phyloP scores from a whole-genome alignment of 2,113 vertebrate species.

The Chrysemys picta region DNA sequence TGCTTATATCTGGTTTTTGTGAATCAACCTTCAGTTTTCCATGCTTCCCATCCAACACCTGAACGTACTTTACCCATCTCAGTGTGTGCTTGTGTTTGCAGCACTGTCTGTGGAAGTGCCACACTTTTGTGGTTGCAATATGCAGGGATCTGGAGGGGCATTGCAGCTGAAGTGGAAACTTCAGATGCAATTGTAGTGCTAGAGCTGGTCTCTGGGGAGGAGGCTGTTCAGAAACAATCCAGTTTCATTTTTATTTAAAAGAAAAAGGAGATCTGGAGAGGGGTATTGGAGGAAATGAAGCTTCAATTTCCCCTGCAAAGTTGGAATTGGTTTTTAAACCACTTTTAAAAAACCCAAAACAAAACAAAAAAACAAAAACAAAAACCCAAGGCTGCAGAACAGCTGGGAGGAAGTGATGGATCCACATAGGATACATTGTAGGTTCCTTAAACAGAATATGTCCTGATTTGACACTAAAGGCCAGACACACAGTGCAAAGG shows the following conservation, averaged over 20 bases:
- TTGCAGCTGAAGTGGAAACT: background rate
- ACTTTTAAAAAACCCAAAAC: background rate
- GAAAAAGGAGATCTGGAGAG: background rate
- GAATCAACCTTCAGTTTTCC: background rate
- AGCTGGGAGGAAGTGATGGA: background rate
- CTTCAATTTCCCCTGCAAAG: background rate
- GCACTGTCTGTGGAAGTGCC: background rate
- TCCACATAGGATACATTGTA: rapidly evolving
- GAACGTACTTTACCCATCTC: background rate
- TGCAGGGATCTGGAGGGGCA: background rate
- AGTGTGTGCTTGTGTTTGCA: background rate
- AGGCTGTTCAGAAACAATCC: background rate
- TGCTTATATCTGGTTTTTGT: background rate
- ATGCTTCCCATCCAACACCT: background rate
- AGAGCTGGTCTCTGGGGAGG: background rate
- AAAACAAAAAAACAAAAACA: rapidly evolving
- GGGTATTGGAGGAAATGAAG: background rate
- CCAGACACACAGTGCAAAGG: background rate
- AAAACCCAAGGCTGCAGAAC: background rate
- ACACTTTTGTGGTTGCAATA: background rate
- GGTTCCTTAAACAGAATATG: background rate
- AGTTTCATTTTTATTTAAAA: background rate
- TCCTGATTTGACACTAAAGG: rapidly evolving
- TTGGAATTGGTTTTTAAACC: background rate
- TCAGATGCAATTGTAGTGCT: background rate